Conservation (phyloP, 2,888 invertebrate genomes). For the Galerucella pusilla region DNA sequence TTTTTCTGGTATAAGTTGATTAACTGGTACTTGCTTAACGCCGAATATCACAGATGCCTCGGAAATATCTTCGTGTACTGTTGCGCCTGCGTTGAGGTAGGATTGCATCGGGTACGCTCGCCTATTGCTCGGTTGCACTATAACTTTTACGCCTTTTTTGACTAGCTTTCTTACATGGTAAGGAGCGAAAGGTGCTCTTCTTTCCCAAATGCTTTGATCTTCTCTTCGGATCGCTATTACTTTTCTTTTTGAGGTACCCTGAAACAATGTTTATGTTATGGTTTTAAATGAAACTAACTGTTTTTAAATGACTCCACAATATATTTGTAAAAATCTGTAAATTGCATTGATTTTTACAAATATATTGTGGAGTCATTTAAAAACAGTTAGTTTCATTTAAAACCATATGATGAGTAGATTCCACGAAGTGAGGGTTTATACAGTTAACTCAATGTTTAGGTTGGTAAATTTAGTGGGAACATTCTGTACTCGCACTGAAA, state of each 20-base stretch:
- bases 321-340: too few relatives aligned
- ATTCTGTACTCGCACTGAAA: too few relatives aligned
- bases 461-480: background rate
- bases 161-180: conserved; percentile 89
- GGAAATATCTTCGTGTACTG: conserved; percentile 94
- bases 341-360: too few relatives aligned
- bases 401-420: too few relatives aligned
- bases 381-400: too few relatives aligned
- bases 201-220: conserved; percentile 95
- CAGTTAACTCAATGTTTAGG: too few relatives aligned
- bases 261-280: too few relatives aligned
- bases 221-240: conserved; percentile 89
- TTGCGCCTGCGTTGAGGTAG: conserved; percentile 92
- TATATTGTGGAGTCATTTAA: too few relatives aligned
- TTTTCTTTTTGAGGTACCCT: conserved; percentile 62
- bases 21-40: conserved; percentile 92
- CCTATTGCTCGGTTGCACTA: conserved; percentile 98
- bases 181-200: conserved; percentile 95
- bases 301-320: too few relatives aligned
- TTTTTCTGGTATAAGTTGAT: conserved; percentile 92
- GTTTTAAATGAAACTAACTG: too few relatives aligned
- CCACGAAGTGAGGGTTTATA: too few relatives aligned
- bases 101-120: conserved; percentile 98
- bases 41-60: conserved; percentile 97
- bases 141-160: conserved; percentile 89